Evolutionary conservation across 2,888 invertebrate species (phyloP), one percentile per base, ranked within the genome.

Genomic region (Falcaria lacertinaria): DNA sequence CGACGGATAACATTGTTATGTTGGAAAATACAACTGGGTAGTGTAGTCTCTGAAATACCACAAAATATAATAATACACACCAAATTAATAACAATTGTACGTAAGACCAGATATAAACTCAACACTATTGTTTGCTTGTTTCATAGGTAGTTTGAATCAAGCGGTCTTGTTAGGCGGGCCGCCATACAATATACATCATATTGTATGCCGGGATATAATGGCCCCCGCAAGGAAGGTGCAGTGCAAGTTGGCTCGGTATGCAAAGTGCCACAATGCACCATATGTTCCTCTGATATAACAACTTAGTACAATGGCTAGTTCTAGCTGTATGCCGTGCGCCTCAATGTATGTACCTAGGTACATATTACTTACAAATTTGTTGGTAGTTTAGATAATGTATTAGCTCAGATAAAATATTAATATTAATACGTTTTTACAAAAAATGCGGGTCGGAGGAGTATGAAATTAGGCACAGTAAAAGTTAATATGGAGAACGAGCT

Each of bases 281-380:
- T 44, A 50, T 50, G 50, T 48, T 46, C 28, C 28, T 28, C 49
- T 43, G 45, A 47, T 47, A 47, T 49, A 54, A 37, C 42, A 48
- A 53, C 47, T 43, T 43, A 47, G 48, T 49, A 59, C 59, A 55
- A 55, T 54, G 47, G 54, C 50, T 37, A 44, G 43, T 50, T 55
- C 52, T 48, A 50, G 47, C 48, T 43, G 50, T 44, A 57, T 54
- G 54, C 54, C 47, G 38, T 50, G 42, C 45, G 49, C 38, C 11
- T 37, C 19, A 2, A 22, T 22, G n/a, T 2, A 19, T 45, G 44
- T 53, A 52, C 53, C 4, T 19, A 19, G 3, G 19, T 19, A n/a
- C n/a, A n/a, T n/a, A n/a, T n/a, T n/a, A n/a, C n/a, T n/a, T n/a
- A n/a, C n/a, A n/a, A 4, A 19, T 19, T 19, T 4, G 19, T 19